Conservation (phyloP, 2,797 vertebrate species). For the Chromis chromis region DNA sequence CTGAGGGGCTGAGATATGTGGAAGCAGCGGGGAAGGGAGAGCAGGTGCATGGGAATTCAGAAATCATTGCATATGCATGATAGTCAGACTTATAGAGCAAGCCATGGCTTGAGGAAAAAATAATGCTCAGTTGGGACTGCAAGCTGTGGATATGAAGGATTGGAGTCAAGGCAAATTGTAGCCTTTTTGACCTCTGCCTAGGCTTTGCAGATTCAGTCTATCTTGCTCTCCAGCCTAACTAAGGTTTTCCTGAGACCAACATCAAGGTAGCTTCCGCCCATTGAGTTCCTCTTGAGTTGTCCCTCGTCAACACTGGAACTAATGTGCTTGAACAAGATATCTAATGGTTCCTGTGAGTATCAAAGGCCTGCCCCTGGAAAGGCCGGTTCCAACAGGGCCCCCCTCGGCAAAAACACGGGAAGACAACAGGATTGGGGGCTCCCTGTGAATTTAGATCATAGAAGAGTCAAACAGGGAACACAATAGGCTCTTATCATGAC, state of each 20-base stretch:
- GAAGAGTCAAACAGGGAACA: slow-evolving; percentile 61
- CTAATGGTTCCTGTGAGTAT: slow-evolving; percentile 73
- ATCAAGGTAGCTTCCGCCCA: slow-evolving; percentile 41
- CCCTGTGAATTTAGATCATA: slow-evolving; percentile 72
- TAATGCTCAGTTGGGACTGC: slow-evolving; percentile 39
- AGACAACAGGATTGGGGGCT: slow-evolving; percentile 67
- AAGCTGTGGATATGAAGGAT: slow-evolving; percentile 46
- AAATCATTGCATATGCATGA: slow-evolving; percentile 76
- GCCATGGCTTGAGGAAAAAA: slow-evolving; percentile 62
- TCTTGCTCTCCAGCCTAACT: slow-evolving; percentile 29
- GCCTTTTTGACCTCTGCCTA: slow-evolving; percentile 31
- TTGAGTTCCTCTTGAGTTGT: slow-evolving; percentile 38
- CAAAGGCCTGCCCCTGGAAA: slow-evolving; percentile 74
- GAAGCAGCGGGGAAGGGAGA: slow-evolving; percentile 57
- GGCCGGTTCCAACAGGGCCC: slow-evolving; percentile 58
- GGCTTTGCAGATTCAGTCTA: slow-evolving; percentile 19
- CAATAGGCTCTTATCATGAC: slow-evolving; percentile 60
- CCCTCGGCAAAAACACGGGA: slow-evolving; percentile 69
- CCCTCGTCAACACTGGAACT: slow-evolving; percentile 80
- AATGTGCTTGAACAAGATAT: slow-evolving; percentile 80
- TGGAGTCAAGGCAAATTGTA: slow-evolving; percentile 39
- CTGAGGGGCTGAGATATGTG: slow-evolving; percentile 56
- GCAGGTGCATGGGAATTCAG: slow-evolving; percentile 83
- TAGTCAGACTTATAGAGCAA: slow-evolving; percentile 39
- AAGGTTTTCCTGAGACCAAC: slow-evolving; percentile 21